A percentile compares a stretch with the other conserved stretches of the same genome.
Conservation (phyloP, 2,113 vertebrate species). For the Glaucomys volans region DNA sequence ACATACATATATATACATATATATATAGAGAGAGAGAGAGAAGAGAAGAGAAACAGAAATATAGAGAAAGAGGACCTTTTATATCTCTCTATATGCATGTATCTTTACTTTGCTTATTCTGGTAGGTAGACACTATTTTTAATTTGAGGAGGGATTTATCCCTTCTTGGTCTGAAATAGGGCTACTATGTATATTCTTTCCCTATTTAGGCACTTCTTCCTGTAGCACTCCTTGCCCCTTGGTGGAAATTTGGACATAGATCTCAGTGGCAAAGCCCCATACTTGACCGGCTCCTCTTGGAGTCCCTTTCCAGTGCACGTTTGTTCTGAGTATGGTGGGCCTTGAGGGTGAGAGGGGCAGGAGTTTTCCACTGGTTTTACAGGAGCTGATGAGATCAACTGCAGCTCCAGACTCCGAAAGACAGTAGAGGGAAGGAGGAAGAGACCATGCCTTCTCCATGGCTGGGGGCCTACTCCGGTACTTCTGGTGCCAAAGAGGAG, state of each 20-base stretch:
- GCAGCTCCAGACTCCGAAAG: neutral
- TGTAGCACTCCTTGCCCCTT: neutral
- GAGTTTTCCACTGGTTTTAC: neutral
- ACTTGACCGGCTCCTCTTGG: neutral
- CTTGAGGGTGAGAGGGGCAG: neutral
- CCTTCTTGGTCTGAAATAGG: neutral
- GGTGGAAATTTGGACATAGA: neutral
- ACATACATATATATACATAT: no score
- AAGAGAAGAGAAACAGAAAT: neutral
- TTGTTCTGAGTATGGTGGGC: neutral
- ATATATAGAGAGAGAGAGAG: slow-evolving; percentile 44
- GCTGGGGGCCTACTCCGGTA: neutral
- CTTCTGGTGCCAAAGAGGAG: neutral
- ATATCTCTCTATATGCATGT: neutral
- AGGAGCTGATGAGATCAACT: neutral
- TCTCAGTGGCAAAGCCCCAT: slow-evolving; percentile 23
- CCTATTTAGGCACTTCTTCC: neutral
- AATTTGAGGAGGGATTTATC: neutral
- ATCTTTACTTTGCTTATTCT: slow-evolving; percentile 46
- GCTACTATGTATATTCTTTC: neutral
- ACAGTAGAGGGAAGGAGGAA: neutral
- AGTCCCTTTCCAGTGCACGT: neutral
- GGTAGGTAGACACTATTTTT: neutral
- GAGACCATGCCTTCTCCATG: neutral
- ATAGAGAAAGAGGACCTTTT: neutral